phyloP scores from a whole-genome alignment of 2,797 vertebrate species.

The Melanotaenia nigrans region DNA sequence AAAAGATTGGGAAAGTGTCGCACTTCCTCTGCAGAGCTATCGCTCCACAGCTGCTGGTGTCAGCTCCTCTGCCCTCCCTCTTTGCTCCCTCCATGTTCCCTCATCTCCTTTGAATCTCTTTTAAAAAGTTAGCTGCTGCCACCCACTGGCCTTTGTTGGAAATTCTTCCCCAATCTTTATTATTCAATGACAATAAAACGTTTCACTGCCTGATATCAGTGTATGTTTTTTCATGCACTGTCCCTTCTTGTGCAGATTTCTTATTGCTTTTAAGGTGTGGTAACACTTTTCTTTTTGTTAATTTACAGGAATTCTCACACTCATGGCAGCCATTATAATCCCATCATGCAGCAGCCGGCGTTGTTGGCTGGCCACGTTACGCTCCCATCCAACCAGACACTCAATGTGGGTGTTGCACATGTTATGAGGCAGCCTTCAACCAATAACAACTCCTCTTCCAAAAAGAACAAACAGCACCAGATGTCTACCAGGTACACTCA shows the following conservation, averaged over 20 bases:
- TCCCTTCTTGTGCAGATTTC: background rate
- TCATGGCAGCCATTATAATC: constrained; percentile 96
- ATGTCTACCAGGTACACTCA: constrained; percentile 87
- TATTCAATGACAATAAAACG: background rate
- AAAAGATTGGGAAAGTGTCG: constrained; percentile 80
- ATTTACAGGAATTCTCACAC: constrained; percentile 91
- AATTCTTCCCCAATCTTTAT: constrained; percentile 18
- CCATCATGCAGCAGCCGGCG: constrained; percentile 99
- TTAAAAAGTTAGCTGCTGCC: constrained; percentile 74
- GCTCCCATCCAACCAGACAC: constrained; percentile 93
- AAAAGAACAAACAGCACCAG: constrained; percentile 96
- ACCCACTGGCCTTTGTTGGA: constrained; percentile 66
- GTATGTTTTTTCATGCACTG: background rate
- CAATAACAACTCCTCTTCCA: constrained; percentile 87
- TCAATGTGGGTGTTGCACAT: constrained; percentile 97
- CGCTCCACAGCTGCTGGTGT: constrained; percentile 77
- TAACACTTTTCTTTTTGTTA: constrained; percentile 21
- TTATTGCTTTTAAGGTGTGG: background rate
- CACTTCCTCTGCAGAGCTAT: constrained; percentile 86
- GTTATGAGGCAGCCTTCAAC: constrained; percentile 95
- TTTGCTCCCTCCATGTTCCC: constrained; percentile 46
- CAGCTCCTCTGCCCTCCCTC: constrained; percentile 75
- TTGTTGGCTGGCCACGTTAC: constrained; percentile 93
- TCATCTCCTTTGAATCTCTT: constrained; percentile 4
- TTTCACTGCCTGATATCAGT: background rate